Evolutionary conservation across 2,113 vertebrate species (phyloP).

Genomic region (Pogona vitticeps): DNA sequence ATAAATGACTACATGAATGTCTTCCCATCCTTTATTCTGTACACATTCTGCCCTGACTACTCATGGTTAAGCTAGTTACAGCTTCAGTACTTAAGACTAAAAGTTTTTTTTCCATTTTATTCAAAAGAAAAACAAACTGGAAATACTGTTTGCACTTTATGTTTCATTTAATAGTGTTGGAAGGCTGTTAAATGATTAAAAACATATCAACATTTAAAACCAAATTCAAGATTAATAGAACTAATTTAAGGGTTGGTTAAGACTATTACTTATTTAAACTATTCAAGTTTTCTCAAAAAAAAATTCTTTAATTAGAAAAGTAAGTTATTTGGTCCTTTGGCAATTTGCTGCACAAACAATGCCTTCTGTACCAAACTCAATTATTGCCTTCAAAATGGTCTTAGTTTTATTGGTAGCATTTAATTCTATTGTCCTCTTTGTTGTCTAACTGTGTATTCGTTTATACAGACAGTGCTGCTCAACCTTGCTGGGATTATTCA

Average conservation of each 20-base stretch:
- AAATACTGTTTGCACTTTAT: slow-evolving; percentile 73
- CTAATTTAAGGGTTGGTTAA: slow-evolving; percentile 75
- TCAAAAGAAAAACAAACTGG: slow-evolving; percentile 73
- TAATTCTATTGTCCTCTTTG: slow-evolving; percentile 69
- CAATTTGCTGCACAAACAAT: slow-evolving; percentile 81
- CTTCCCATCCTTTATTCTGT: slow-evolving; percentile 61
- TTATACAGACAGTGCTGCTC: slow-evolving; percentile 68
- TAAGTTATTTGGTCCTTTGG: slow-evolving; percentile 88
- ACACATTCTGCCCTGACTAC: slow-evolving; percentile 75
- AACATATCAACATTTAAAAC: slow-evolving; percentile 71
- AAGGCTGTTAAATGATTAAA: slow-evolving; percentile 74
- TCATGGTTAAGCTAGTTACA: slow-evolving; percentile 77
- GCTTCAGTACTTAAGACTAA: slow-evolving; percentile 76
- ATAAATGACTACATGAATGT: slow-evolving; percentile 50
- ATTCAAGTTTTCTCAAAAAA: slow-evolving; percentile 77
- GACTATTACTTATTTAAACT: slow-evolving; percentile 71
- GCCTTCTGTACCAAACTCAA: slow-evolving; percentile 78
- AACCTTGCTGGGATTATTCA: slow-evolving; percentile 71
- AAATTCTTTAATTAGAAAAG: slow-evolving; percentile 61
- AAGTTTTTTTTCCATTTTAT: slow-evolving; percentile 70
- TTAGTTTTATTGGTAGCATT: slow-evolving; percentile 72
- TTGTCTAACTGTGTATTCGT: slow-evolving; percentile 68
- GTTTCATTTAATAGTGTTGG: slow-evolving; percentile 71
- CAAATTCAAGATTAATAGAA: slow-evolving; percentile 77
- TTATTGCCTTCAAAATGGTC: slow-evolving; percentile 82